Base-by-base conservation (phyloP, 92 coral and sea anemone genomes). In the Scolanthus callimorphus region DNA sequence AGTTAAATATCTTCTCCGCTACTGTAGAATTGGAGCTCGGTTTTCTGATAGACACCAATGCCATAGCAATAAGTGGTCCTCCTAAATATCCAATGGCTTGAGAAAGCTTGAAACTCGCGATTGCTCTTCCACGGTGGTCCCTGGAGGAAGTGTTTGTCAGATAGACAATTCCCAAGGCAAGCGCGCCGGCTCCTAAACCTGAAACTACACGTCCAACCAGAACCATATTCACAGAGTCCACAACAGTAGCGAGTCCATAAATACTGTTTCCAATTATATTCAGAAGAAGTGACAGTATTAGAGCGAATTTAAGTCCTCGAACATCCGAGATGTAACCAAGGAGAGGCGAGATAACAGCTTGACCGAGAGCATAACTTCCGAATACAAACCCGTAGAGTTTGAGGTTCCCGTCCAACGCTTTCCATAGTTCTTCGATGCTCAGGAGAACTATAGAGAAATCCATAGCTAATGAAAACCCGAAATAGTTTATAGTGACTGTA, bases 351-450 rank as follows among this genome's bases (percentile, higher is more conserved):
- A 77, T 74, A 12, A 85, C 45, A 17, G 91, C 77, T 46, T 94
- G 99, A 11, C 90, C 87, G 9, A 94, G 73, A 4, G 99, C 99
- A 62, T 88, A 94, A 44, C 88, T 89, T 3, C 99, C 99, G 28
- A 84, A 94, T 60, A 84, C 86, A 39, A 84, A 80, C 29, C 99
- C 99, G 26, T 77, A 94, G 23, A 58, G 65, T 27, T 60, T 65
- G 1, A 72, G 58, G 30, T 71, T 69, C 3, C 99, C 99, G 29
- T 73, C 96, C 15, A 94, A 77, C 17, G 71, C 60, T 6, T 30
- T 29, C 99, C 99, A 94, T 29, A 88, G 61, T 46, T 88, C 90
- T 55, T 94, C 82, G 27, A 88, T 68, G 12, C 87, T 84, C 25
- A 84, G 71, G 10, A 89, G 81, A 1, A 80, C 84, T 28, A 90